Percentiles rank a stretch among this genome's conserved stretches.
Conservation (phyloP, 1,140 invertebrate species). For the Chrysoperla carnea region DNA sequence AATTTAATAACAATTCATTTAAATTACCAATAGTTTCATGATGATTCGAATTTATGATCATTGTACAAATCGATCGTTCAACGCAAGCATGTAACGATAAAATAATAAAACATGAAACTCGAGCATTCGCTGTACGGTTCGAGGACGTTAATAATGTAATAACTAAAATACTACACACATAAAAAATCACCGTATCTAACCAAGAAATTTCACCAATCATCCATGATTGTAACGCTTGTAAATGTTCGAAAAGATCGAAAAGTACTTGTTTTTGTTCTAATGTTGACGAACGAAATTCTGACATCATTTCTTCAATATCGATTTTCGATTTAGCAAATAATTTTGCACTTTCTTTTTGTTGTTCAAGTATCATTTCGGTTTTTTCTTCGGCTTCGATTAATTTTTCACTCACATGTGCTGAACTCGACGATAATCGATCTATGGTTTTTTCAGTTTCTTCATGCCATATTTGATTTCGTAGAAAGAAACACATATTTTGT, state of each 20-base stretch:
- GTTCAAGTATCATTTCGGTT: conserved; percentile 25
- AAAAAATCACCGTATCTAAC: conserved; percentile 20
- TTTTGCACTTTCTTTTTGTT: conserved; percentile 33
- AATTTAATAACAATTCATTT: neutral
- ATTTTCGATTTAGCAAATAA: conserved; percentile 26
- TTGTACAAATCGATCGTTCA: conserved; percentile 15
- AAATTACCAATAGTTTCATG: neutral
- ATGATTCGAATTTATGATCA: neutral
- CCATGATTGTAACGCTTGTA: conserved; percentile 17
- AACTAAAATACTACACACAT: conserved; percentile 10
- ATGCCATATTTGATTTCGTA: conserved; percentile 46
- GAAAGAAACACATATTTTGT: conserved; percentile 48
- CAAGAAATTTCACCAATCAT: conserved; percentile 21
- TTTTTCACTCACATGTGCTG: conserved; percentile 16
- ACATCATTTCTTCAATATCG: conserved; percentile 7
- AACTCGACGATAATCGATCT: conserved; percentile 18
- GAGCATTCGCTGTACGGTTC: conserved; percentile 9
- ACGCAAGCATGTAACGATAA: conserved; percentile 11
- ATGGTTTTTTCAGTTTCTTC: conserved; percentile 37
- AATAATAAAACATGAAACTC: conserved; percentile 14
- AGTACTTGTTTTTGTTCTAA: conserved; percentile 15
- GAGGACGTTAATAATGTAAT: conserved; percentile 15
- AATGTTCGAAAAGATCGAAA: conserved; percentile 10
- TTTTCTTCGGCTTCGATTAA: conserved; percentile 14
- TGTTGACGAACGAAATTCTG: conserved; percentile 13